Percentiles rank a stretch among this genome's conserved stretches.
phyloP scores from a whole-genome alignment of 1,140 invertebrate genomes.

The Halictus rubicundus region DNA sequence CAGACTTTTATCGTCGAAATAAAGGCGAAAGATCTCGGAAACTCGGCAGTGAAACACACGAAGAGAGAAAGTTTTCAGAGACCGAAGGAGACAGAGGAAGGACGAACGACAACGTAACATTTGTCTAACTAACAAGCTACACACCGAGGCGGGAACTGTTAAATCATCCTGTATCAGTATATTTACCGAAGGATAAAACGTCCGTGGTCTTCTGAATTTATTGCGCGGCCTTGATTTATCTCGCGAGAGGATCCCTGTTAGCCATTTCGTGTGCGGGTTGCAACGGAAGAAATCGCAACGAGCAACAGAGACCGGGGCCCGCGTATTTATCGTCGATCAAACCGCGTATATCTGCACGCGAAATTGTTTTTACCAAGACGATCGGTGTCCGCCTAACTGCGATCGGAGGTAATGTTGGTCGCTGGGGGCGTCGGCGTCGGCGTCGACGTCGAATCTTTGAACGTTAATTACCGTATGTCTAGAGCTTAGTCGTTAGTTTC shows the following conservation, averaged over 20 bases:
- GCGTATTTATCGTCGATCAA: conserved; percentile 28
- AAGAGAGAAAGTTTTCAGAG: no score
- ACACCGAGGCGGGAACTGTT: conserved; percentile 38
- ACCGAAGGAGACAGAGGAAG: neutral
- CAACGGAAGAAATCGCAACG: conserved; percentile 16
- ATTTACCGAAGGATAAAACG: conserved; percentile 53
- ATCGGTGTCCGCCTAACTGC: neutral
- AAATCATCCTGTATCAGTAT: conserved; percentile 56
- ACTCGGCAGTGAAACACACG: no score
- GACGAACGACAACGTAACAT: conserved; percentile 34
- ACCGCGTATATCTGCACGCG: neutral
- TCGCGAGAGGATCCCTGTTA: conserved; percentile 35
- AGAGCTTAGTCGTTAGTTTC: neutral
- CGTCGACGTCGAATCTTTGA: conserved; percentile 2
- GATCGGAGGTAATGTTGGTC: no score
- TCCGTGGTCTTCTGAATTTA: conserved; percentile 50
- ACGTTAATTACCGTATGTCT: conserved; percentile 21
- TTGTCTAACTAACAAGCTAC: conserved; percentile 50
- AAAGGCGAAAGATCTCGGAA: no score
- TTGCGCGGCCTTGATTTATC: conserved; percentile 59
- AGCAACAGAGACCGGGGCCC: neutral
- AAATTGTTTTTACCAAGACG: conserved; percentile 3
- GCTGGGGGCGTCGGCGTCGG: neutral
- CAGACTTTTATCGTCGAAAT: no score
- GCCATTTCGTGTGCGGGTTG: conserved; percentile 7